phyloP scores from a whole-genome alignment of 2,888 invertebrate species.

The Meiosimyza platycephala region DNA sequence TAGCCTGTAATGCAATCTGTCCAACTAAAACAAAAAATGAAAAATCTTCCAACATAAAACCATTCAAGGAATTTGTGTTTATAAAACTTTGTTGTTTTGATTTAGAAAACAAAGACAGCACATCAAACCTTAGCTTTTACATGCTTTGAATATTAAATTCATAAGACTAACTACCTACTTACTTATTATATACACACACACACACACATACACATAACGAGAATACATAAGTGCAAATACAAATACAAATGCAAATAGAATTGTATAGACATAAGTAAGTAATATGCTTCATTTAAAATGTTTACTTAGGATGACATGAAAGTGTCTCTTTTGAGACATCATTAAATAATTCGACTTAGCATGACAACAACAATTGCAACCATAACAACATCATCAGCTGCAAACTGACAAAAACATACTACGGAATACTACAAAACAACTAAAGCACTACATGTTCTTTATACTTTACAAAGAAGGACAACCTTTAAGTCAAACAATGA shows the following conservation, averaged over 20 bases:
- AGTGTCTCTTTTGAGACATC: slow-evolving; percentile 34
- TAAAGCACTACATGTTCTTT: too few relatives aligned
- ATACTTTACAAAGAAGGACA: neutral
- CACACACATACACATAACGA: neutral
- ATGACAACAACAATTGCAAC: slow-evolving; percentile 7
- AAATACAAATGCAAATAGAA: slow-evolving; percentile 9
- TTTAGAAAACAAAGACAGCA: slow-evolving; percentile 6
- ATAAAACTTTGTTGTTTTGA: neutral
- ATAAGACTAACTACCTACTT: neutral
- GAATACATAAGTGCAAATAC: neutral
- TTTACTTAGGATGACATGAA: slow-evolving; percentile 34
- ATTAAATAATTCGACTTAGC: slow-evolving; percentile 36
- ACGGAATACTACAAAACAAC: too few relatives aligned
- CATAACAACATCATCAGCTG: neutral
- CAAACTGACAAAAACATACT: too few relatives aligned
- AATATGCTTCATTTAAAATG: slow-evolving; percentile 32
- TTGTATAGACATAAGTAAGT: slow-evolving; percentile 6
- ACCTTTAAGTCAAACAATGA: slow-evolving; percentile 17
- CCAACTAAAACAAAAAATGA: neutral
- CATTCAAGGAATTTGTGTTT: neutral
- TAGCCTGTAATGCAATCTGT: neutral
- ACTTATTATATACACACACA: neutral
- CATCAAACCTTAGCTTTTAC: slow-evolving; percentile 15
- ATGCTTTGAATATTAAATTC: slow-evolving; percentile 24
- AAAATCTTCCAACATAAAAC: neutral